Evolutionary conservation across 2,113 vertebrate species (phyloP).

Genomic region (Hippocampus zosterae): DNA sequence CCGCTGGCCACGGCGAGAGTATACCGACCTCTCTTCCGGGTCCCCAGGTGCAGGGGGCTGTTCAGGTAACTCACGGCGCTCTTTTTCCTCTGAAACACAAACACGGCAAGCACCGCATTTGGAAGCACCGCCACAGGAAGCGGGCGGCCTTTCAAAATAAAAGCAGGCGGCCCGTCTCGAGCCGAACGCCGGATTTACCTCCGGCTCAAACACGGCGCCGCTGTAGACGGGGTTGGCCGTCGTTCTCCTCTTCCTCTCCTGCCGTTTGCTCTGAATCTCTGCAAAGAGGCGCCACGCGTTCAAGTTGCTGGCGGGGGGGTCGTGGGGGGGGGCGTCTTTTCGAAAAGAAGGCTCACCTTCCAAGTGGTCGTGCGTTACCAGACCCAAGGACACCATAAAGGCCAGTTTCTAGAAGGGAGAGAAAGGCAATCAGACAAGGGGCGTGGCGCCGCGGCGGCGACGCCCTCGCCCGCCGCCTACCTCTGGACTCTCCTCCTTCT

Average conservation of each 20-base stretch:
- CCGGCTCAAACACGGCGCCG: slow-evolving; percentile 93
- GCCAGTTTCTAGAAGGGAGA: slow-evolving; percentile 88
- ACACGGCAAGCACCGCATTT: not conserved
- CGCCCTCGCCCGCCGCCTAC: slow-evolving; percentile 51
- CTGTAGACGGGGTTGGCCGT: slow-evolving; percentile 98
- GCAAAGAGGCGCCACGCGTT: slow-evolving; percentile 20
- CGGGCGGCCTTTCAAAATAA: not conserved
- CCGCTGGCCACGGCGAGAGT: not conserved
- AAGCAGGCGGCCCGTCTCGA: no score
- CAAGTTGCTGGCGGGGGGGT: no score
- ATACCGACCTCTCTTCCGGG: slow-evolving; percentile 93
- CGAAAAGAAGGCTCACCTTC: slow-evolving; percentile 74
- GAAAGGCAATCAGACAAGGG: not conserved
- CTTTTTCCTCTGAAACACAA: slow-evolving; percentile 87
- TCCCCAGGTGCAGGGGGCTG: slow-evolving; percentile 93
- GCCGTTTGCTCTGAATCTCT: slow-evolving; percentile 98
- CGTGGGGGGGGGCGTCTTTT: no score
- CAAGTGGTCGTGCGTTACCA: slow-evolving; percentile 94
- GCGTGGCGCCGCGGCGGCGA: no score
- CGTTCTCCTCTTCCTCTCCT: slow-evolving; percentile 96
- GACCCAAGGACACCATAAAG: slow-evolving; percentile 96
- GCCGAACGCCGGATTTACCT: slow-evolving; percentile 72
- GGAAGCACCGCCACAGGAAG: no score
- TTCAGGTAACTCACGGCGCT: slow-evolving; percentile 97
- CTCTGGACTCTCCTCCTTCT: slow-evolving; percentile 94